Conservation (phyloP, 1,140 invertebrate genomes). For the Drosophila subpulchrella region DNA sequence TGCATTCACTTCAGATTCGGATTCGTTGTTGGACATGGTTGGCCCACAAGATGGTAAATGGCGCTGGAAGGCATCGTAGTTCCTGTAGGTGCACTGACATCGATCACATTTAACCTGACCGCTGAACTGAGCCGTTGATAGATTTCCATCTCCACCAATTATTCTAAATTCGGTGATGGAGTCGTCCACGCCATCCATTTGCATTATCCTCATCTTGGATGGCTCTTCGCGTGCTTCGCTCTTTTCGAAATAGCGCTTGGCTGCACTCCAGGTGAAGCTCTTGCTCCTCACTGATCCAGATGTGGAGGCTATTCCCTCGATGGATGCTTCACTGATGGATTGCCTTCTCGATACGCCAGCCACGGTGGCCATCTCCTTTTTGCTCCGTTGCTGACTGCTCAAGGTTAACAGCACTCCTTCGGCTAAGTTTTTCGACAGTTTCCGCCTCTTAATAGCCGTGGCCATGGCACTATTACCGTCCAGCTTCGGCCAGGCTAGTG, state of each 20-base stretch:
- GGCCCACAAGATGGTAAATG: slow-evolving; percentile 91
- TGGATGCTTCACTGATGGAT: slow-evolving; percentile 48
- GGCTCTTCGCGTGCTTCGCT: slow-evolving; percentile 85
- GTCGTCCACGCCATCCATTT: slow-evolving; percentile 91
- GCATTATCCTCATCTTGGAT: slow-evolving; percentile 87
- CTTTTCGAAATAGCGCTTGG: slow-evolving; percentile 77
- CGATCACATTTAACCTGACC: slow-evolving; percentile 93
- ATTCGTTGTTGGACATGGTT: slow-evolving; percentile 90
- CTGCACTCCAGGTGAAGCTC: slow-evolving; percentile 85
- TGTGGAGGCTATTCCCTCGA: slow-evolving; percentile 21
- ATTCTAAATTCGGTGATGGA: slow-evolving; percentile 85
- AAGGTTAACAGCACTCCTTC: slow-evolving; percentile 85
- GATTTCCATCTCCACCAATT: slow-evolving; percentile 59
- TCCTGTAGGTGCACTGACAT: slow-evolving; percentile 95
- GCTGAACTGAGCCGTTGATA: slow-evolving; percentile 85
- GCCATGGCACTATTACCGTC: slow-evolving; percentile 87
- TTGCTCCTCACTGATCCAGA: slow-evolving; percentile 55
- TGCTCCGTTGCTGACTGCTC: slow-evolving; percentile 72
- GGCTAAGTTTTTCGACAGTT: slow-evolving; percentile 85
- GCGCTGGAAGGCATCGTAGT: slow-evolving; percentile 92
- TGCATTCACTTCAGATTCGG: slow-evolving; percentile 86
- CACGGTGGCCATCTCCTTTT: slow-evolving; percentile 72
- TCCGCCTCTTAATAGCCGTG: slow-evolving; percentile 88
- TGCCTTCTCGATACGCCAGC: slow-evolving; percentile 64
- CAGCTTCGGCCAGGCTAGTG: slow-evolving; percentile 85